phyloP scores from a whole-genome alignment of 1,140 invertebrate species.

The Brachionus asplanchnoidis region DNA sequence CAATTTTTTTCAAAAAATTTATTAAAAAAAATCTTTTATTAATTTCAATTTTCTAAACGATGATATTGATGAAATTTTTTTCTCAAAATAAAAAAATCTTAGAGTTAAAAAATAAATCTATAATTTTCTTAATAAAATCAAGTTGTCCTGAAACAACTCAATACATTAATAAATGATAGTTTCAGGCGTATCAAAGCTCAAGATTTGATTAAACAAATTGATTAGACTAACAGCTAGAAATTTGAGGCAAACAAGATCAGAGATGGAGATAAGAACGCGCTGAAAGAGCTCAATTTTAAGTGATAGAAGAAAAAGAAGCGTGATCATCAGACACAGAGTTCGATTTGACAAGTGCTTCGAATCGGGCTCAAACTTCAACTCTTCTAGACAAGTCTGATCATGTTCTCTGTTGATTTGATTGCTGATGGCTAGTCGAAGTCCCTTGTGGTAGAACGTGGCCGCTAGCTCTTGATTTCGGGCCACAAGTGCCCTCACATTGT shows the following conservation, averaged over 20 bases:
- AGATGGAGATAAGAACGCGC: background rate
- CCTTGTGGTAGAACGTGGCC: background rate
- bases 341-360: background rate
- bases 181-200: constrained; percentile 4
- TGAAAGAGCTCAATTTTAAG: background rate
- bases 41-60: too few species aligned
- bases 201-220: constrained; percentile 17
- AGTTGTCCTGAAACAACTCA: too few species aligned
- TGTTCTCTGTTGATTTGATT: background rate
- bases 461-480: background rate
- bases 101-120: too few species aligned
- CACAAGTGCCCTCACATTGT: background rate
- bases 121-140: too few species aligned
- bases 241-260: background rate
- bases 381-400: background rate
- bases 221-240: background rate
- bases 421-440: background rate
- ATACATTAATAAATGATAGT: background rate
- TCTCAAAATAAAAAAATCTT: too few species aligned
- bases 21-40: too few species aligned
- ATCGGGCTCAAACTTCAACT: background rate
- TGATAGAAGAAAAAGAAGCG: background rate
- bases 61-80: too few species aligned
- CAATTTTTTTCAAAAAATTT: too few species aligned
- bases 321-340: background rate